Evolutionary conservation across 2,888 invertebrate species (phyloP).

Genomic region (Andrena chrysosceles): DNA sequence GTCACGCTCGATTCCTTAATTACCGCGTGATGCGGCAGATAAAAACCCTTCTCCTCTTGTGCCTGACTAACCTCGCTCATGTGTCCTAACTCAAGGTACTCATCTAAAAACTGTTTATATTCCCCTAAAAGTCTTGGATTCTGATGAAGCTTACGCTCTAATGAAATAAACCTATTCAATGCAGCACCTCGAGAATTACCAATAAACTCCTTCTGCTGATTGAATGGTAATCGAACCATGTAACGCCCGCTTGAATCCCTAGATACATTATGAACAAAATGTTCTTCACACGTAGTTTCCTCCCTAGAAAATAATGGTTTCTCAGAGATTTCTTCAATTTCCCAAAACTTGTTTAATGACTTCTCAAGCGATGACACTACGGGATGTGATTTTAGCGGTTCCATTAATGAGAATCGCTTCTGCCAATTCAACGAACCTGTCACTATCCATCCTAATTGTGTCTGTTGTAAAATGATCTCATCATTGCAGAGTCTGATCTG

Average conservation of each 20-base stretch:
- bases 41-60: not conserved
- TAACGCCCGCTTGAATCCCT: not conserved
- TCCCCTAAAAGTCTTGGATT: not conserved
- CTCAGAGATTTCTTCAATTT: not conserved
- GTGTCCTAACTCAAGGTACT: conserved; percentile 6
- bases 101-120: conserved; percentile 3
- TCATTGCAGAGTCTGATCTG: not conserved
- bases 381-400: not conserved
- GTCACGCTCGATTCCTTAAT: not conserved
- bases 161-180: not conserved
- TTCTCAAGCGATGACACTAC: not conserved
- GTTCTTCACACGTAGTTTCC: not conserved
- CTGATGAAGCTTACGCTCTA: not conserved
- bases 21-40: not conserved
- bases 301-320: not conserved
- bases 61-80: not conserved
- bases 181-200: not conserved
- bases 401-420: not conserved
- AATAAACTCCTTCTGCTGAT: not conserved
- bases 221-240: not conserved
- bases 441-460: not conserved
- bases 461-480: not conserved
- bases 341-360: not conserved
- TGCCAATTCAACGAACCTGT: not conserved
- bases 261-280: not conserved